phyloP scores from a whole-genome alignment of 2,797 vertebrate species.

The Aldrovandia affinis region DNA sequence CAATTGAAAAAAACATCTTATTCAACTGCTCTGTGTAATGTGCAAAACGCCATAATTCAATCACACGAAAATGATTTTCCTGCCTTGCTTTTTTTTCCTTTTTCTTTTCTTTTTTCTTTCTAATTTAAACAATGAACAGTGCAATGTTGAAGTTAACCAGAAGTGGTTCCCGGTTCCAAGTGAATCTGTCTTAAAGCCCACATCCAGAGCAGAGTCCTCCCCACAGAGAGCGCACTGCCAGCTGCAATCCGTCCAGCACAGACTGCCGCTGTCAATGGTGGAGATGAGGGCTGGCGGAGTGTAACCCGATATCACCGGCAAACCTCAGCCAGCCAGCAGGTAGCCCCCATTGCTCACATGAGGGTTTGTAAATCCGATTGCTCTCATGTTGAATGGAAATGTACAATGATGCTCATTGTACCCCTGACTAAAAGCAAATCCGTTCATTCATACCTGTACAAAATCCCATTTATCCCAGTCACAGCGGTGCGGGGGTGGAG shows the following conservation, averaged over 20 bases:
- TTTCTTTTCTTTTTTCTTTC: too few relatives aligned
- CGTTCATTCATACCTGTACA: slow-evolving; percentile 11
- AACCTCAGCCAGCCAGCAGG: neutral
- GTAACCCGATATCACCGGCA: slow-evolving; percentile 19
- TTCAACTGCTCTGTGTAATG: neutral
- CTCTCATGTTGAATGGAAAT: neutral
- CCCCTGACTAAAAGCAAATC: neutral
- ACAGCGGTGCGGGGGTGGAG: neutral
- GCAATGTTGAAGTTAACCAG: neutral
- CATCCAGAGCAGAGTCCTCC: slow-evolving; percentile 42
- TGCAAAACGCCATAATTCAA: neutral
- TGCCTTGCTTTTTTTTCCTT: neutral
- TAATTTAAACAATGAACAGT: neutral
- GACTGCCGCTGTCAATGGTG: slow-evolving; percentile 17
- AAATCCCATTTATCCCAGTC: neutral
- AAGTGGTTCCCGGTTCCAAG: slow-evolving; percentile 33
- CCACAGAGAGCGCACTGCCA: slow-evolving; percentile 33
- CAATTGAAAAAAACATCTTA: neutral
- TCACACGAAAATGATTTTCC: neutral
- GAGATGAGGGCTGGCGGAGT: neutral
- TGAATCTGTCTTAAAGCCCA: slow-evolving; percentile 33
- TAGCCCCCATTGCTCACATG: slow-evolving; percentile 25
- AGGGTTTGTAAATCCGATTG: slow-evolving; percentile 12
- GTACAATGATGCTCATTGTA: slow-evolving; percentile 35
- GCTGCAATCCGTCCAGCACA: slow-evolving; percentile 41